Percentiles rank a stretch among this genome's conserved stretches.
Evolutionary conservation across 2,113 vertebrate species (phyloP).

Genomic region (Sula dactylatra): DNA sequence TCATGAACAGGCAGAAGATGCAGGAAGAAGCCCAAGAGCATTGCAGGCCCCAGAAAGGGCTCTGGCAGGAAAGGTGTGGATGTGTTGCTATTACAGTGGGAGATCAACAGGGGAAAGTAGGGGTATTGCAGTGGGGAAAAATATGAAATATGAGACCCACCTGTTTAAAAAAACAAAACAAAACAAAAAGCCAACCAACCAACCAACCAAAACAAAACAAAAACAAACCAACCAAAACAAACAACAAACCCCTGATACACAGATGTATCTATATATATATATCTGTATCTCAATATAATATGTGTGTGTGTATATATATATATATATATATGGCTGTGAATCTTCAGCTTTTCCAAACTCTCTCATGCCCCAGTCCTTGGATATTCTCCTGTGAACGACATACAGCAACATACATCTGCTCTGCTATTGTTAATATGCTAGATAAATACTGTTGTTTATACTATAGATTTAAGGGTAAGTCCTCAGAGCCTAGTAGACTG

Average conservation of each 20-base stretch:
- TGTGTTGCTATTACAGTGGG: not conserved
- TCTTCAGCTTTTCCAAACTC: not conserved
- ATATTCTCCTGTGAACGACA: not conserved
- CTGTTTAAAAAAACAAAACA: not conserved
- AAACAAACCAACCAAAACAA: no score
- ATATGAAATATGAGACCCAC: not conserved
- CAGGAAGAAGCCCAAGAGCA: not conserved
- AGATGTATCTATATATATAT: no score
- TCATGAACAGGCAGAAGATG: not conserved
- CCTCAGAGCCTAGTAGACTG: not conserved
- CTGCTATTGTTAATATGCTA: not conserved
- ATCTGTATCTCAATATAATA: no score
- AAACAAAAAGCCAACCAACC: no score
- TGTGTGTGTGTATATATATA: no score
- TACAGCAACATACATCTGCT: not conserved
- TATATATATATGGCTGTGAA: not conserved
- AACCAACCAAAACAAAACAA: not conserved
- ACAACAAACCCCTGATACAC: no score
- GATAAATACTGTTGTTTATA: conserved; percentile 37
- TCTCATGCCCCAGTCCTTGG: not conserved
- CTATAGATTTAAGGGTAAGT: not conserved
- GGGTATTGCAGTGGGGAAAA: not conserved
- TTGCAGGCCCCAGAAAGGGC: not conserved
- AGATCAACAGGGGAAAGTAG: not conserved
- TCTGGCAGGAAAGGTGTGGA: not conserved